phyloP scores from a whole-genome alignment of 2,797 vertebrate genomes.

The Perdix hodgsoniae region DNA sequence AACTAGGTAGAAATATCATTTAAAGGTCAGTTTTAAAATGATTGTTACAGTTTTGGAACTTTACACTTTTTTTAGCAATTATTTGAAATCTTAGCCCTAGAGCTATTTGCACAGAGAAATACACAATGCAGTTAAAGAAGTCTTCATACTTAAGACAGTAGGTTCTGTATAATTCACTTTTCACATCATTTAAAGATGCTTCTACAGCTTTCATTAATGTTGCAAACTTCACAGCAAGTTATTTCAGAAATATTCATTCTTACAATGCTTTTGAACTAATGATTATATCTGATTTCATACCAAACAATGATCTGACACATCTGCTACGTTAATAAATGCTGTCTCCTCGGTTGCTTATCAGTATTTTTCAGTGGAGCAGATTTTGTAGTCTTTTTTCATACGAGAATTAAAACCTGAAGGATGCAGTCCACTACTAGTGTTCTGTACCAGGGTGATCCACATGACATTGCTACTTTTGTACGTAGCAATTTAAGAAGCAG shows the following conservation, averaged over 20 bases:
- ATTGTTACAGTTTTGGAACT: neutral
- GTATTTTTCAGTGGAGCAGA: neutral
- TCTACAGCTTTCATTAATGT: neutral
- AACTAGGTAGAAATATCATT: neutral
- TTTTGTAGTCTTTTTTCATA: neutral
- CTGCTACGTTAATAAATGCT: neutral
- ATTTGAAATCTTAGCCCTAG: neutral
- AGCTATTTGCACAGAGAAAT: neutral
- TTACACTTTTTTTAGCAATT: neutral
- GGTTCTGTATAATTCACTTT: neutral
- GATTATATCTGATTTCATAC: neutral
- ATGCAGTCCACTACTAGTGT: neutral
- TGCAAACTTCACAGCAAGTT: neutral
- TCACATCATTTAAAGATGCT: neutral
- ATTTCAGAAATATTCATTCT: neutral
- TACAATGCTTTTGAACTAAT: neutral
- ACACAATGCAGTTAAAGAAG: neutral
- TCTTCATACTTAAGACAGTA: neutral
- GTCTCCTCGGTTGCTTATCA: neutral
- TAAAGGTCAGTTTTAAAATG: neutral
- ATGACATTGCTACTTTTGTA: neutral
- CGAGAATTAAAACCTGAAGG: neutral
- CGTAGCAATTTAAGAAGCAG: neutral
- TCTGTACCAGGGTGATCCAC: too few species aligned
- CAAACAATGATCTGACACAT: neutral